These are phyloP conservation scores for Fulmarus glacialis DNA, from an alignment of 2,113 vertebrate species.

Conservation along the genomic window DNA sequence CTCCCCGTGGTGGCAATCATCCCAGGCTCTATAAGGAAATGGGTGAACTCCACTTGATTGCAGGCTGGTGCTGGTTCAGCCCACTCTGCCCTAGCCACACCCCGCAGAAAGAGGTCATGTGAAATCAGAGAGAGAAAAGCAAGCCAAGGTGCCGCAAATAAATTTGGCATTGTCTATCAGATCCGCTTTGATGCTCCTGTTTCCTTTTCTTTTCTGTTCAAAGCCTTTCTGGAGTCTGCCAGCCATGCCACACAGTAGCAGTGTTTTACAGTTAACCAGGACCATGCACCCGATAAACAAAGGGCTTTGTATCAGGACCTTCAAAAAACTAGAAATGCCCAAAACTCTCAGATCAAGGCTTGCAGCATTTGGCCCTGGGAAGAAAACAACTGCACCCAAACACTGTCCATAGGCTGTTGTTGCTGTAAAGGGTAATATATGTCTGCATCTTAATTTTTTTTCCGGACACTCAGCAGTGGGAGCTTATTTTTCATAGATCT, in stretches of 20 bases:
- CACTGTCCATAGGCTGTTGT: neutral
- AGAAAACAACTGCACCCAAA: neutral
- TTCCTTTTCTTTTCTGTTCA: neutral
- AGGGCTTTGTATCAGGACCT: neutral
- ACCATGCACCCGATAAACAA: neutral
- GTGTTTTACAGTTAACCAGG: neutral
- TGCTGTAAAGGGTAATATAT: neutral
- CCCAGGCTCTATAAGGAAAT: neutral
- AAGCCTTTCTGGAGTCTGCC: neutral
- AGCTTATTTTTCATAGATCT: neutral
- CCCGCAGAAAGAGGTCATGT: accelerated
- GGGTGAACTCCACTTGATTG: neutral
- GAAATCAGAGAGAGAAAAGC: neutral
- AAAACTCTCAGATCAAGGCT: neutral
- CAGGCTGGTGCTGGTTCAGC: neutral
- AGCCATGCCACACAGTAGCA: neutral
- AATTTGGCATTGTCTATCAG: neutral
- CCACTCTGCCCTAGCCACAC: neutral
- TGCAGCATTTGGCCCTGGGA: neutral
- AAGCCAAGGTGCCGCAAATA: neutral
- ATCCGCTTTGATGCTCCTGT: neutral
- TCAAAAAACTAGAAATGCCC: neutral
- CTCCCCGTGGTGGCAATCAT: neutral
- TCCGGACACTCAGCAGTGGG: neutral
- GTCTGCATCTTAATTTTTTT: neutral